A percentile compares a stretch with the other conserved stretches of the same genome.
These are phyloP conservation scores for Lasioglossum villosulum DNA, from an alignment of 2,888 invertebrate species.

Conservation along the genomic window DNA sequence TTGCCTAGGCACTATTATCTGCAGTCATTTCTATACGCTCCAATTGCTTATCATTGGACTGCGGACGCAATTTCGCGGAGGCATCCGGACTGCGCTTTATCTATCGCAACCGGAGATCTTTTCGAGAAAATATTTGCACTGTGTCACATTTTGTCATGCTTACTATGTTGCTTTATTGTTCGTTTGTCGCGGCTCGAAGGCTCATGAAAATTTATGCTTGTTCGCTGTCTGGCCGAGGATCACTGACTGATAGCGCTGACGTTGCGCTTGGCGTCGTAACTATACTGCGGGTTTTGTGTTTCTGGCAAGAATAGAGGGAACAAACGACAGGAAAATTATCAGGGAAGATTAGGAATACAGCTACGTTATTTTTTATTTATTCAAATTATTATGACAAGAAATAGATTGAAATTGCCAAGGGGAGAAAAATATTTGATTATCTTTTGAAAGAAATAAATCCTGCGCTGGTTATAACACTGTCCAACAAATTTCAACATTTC, in stretches of 20 bases:
- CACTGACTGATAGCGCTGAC: not conserved
- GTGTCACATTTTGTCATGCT: not conserved
- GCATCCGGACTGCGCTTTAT: not conserved
- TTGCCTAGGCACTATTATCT: not conserved
- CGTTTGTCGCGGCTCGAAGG: not conserved
- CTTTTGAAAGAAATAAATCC: no score
- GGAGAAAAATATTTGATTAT: no score
- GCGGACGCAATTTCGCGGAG: not conserved
- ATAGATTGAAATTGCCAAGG: not conserved
- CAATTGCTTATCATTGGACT: constrained; percentile 17
- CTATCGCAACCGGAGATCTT: not conserved
- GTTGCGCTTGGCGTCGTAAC: not conserved
- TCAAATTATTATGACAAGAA: not conserved
- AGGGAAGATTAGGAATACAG: not conserved
- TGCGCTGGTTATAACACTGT: no score
- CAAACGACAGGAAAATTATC: no score
- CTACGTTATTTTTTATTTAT: not conserved
- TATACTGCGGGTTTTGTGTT: not conserved
- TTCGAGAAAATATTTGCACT: not conserved
- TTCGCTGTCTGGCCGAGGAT: not conserved
- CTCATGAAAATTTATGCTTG: not conserved
- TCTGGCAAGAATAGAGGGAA: not conserved
- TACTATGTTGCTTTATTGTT: not conserved
- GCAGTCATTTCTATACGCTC: not conserved
- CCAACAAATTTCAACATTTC: no score